Conservation (phyloP, 2,888 invertebrate genomes). For the Phortica okadai region DNA sequence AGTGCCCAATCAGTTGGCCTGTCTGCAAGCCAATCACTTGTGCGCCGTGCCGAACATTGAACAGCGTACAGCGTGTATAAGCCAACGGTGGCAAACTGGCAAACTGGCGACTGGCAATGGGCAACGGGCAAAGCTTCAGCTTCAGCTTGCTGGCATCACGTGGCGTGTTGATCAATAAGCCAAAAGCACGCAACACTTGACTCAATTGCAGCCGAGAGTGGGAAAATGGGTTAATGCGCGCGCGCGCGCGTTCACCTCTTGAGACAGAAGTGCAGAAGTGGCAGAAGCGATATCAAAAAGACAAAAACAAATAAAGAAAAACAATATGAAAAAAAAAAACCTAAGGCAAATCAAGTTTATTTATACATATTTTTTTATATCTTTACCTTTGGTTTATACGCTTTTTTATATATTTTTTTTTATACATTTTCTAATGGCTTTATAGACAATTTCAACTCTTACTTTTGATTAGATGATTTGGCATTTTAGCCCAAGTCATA, state of each 20-base stretch:
- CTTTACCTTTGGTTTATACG: slow-evolving; percentile 50
- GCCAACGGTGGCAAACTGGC: background rate
- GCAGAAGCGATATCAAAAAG: slow-evolving; percentile 5
- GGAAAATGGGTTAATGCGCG: slow-evolving; percentile 71
- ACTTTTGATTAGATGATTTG: slow-evolving; percentile 68
- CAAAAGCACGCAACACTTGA: slow-evolving; percentile 66
- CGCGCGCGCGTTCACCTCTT: slow-evolving; percentile 37
- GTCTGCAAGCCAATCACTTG: background rate
- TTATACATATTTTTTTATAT: background rate
- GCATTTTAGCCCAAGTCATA: slow-evolving; percentile 38
- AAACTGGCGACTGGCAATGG: slow-evolving; percentile 4
- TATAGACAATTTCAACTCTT: slow-evolving; percentile 63
- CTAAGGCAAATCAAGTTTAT: slow-evolving; percentile 35
- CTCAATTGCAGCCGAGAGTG: slow-evolving; percentile 45
- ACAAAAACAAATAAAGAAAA: slow-evolving; percentile 15
- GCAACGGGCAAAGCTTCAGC: background rate
- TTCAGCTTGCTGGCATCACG: slow-evolving; percentile 54
- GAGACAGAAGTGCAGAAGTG: slow-evolving; percentile 5
- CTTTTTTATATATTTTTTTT: slow-evolving; percentile 59
- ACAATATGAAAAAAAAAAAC: slow-evolving; percentile 31
- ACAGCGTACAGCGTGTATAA: background rate
- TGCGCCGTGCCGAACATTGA: background rate
- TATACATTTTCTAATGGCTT: slow-evolving; percentile 38
- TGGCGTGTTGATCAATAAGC: slow-evolving; percentile 70
- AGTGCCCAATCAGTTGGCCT: background rate